A percentile compares a stretch with the other conserved stretches of the same genome.
phyloP scores from a whole-genome alignment of 2,797 vertebrate species.

The Pitangus sulphuratus region DNA sequence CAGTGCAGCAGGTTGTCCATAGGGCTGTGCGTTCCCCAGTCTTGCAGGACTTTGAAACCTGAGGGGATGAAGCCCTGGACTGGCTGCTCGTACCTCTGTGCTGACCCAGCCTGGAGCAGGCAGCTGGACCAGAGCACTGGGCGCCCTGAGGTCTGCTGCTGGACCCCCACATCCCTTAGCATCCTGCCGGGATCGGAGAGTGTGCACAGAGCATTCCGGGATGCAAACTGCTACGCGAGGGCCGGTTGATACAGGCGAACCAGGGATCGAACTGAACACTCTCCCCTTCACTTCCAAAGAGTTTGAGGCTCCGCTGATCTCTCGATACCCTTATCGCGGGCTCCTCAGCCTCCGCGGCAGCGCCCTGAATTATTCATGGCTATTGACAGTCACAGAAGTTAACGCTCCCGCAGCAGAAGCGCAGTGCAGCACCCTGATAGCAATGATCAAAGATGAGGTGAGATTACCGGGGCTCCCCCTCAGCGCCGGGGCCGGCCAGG shows the following conservation, averaged over 20 bases:
- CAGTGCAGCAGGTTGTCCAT: not conserved
- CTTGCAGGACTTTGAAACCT: not conserved
- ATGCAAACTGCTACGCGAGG: fast-evolving
- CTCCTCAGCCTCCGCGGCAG: not conserved
- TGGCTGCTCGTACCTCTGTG: not conserved
- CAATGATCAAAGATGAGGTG: not conserved
- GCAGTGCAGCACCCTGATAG: not conserved
- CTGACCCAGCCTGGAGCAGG: not conserved
- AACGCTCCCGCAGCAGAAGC: not conserved
- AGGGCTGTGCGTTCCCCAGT: not conserved
- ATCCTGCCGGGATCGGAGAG: fast-evolving
- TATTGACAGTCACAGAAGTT: not conserved
- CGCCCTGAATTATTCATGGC: not conserved
- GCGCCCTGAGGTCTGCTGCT: not conserved
- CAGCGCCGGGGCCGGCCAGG: not conserved
- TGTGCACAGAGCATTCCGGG: not conserved
- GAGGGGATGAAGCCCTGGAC: not conserved
- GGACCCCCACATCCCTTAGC: not conserved
- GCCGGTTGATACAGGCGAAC: not conserved
- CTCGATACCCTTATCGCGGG: not conserved
- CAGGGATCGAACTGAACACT: not conserved
- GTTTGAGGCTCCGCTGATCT: not conserved
- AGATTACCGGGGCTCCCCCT: fast-evolving
- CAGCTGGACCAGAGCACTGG: not conserved
- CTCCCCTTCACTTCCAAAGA: not conserved